phyloP scores from a whole-genome alignment of 2,888 invertebrate species.

The Amphipoea lucens region DNA sequence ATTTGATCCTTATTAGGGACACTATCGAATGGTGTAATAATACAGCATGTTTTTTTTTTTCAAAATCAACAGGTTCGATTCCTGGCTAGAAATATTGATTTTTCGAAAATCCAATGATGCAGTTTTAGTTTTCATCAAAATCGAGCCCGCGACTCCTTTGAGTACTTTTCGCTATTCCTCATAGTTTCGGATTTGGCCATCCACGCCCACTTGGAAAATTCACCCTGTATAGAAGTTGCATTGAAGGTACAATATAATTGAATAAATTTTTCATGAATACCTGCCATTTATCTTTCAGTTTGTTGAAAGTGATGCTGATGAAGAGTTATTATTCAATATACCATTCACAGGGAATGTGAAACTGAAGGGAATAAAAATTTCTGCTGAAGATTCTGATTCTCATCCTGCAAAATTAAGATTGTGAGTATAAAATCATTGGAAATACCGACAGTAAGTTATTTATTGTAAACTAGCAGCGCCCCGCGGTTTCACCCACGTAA shows the following conservation, averaged over 20 bases:
- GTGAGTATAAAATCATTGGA: slow-evolving; percentile 89
- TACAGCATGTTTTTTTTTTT: too few species aligned
- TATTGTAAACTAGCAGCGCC: neutral
- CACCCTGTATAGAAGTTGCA: neutral
- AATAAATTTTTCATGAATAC: neutral
- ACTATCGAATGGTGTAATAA: too few species aligned
- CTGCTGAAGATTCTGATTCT: slow-evolving; percentile 96
- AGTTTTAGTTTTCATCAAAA: too few species aligned
- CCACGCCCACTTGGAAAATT: too few species aligned
- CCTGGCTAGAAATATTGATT: too few species aligned
- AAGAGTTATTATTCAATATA: slow-evolving; percentile 98
- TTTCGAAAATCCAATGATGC: too few species aligned
- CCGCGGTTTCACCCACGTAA: too few species aligned
- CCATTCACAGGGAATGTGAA: slow-evolving; percentile 99
- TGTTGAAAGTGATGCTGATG: slow-evolving; percentile 99
- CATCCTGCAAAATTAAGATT: slow-evolving; percentile 97
- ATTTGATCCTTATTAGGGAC: too few species aligned
- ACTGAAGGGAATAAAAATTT: slow-evolving; percentile 97
- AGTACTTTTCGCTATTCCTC: too few species aligned
- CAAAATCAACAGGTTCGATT: too few species aligned
- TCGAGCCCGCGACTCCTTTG: too few species aligned
- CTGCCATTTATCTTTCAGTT: slow-evolving; percentile 90
- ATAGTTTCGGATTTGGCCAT: too few species aligned
- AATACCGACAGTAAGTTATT: neutral
- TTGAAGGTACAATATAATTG: neutral